A percentile compares a stretch with the other conserved stretches of the same genome.
phyloP scores from a whole-genome alignment of 1,140 invertebrate genomes.

The Diachasma alloeum region DNA sequence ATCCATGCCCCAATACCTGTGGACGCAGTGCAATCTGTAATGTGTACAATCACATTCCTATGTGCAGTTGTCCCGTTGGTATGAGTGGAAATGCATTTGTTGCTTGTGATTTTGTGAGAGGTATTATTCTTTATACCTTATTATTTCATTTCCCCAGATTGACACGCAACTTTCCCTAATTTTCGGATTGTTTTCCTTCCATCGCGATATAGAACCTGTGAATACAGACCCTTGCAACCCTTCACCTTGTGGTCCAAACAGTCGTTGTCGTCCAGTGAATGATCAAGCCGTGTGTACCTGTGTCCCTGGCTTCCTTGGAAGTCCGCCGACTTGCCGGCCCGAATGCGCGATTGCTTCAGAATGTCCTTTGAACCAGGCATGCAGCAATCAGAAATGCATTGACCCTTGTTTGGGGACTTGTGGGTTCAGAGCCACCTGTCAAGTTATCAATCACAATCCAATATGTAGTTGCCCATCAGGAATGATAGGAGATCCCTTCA shows the following conservation, averaged over 20 bases:
- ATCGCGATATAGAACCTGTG: too few relatives aligned
- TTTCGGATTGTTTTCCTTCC: too few relatives aligned
- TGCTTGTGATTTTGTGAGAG: constrained; percentile 64
- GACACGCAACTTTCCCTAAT: too few relatives aligned
- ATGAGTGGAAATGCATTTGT: constrained; percentile 78
- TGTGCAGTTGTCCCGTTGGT: constrained; percentile 73
- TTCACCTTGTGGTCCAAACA: constrained; percentile 77
- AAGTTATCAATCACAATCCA: constrained; percentile 75
- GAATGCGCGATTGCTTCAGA: constrained; percentile 79
- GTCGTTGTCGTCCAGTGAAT: constrained; percentile 71
- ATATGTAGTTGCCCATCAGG: constrained; percentile 74
- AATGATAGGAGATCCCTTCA: constrained; percentile 76
- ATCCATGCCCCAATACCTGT: constrained; percentile 80
- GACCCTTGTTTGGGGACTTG: constrained; percentile 78
- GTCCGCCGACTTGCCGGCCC: constrained; percentile 75
- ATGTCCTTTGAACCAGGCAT: constrained; percentile 73
- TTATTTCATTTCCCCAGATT: too few relatives aligned
- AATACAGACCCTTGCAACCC: constrained; percentile 69
- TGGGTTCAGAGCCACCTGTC: constrained; percentile 74
- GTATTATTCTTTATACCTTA: constrained; percentile 24
- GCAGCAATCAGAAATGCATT: constrained; percentile 75
- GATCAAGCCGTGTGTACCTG: constrained; percentile 74
- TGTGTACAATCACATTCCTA: constrained; percentile 73
- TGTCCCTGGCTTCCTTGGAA: constrained; percentile 72
- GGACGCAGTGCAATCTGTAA: constrained; percentile 71